phyloP scores from a whole-genome alignment of 2,113 vertebrate species.

The Pelmatolapia mariae region DNA sequence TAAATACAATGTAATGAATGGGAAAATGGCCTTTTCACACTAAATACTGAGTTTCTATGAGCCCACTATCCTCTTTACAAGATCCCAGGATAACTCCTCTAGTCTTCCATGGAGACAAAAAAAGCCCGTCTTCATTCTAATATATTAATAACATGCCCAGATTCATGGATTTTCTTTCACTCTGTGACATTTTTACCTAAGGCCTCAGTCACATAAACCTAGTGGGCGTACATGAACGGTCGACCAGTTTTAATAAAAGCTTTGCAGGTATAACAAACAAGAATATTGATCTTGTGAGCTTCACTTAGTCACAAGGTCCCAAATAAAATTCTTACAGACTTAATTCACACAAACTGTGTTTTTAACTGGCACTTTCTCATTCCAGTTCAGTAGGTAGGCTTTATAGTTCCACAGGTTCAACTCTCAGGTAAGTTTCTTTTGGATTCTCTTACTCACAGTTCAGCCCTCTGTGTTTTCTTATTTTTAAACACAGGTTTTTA shows the following conservation, averaged over 20 bases:
- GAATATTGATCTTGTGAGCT: background rate
- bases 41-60: background rate
- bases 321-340: background rate
- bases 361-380: background rate
- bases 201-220: background rate
- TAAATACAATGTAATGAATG: background rate
- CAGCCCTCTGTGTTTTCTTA: background rate
- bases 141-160: background rate
- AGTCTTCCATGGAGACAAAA: background rate
- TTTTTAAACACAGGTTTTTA: background rate
- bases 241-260: background rate
- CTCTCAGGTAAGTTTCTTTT: background rate
- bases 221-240: background rate
- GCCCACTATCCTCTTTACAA: background rate
- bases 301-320: accelerated
- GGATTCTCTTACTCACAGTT: background rate
- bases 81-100: background rate
- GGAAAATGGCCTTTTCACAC: background rate
- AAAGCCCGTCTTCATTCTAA: background rate
- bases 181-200: background rate
- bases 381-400: background rate
- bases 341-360: background rate
- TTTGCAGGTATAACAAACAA: background rate
- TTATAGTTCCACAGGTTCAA: background rate
- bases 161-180: background rate